Conservation (phyloP, 2,888 invertebrate genomes). For the Chymomyza caudatula region DNA sequence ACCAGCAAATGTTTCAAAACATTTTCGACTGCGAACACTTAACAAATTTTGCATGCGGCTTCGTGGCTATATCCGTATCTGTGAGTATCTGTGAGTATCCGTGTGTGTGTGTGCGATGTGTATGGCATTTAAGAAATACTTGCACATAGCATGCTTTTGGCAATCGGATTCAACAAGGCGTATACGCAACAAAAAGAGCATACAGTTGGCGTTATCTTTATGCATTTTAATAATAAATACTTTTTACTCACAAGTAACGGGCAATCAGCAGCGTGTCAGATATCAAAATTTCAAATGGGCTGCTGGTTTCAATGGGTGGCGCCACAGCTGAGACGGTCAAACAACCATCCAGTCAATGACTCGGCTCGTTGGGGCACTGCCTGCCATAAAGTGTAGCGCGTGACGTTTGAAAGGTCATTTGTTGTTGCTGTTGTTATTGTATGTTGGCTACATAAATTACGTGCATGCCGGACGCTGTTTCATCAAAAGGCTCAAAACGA, state of each 20-base stretch:
- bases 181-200: slow-evolving; percentile 24
- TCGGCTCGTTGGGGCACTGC: slow-evolving; percentile 30
- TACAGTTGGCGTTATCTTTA: slow-evolving; percentile 1
- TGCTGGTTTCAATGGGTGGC: not conserved
- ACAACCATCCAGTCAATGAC: slow-evolving; percentile 28
- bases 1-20: not conserved
- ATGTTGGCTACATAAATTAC: not conserved
- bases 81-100: not conserved
- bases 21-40: slow-evolving; percentile 10
- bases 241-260: not conserved
- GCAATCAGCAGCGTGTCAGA: slow-evolving; percentile 24
- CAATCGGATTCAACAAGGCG: slow-evolving; percentile 19
- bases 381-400: slow-evolving; percentile 37
- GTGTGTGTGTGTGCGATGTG: not conserved
- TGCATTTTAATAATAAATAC: slow-evolving; percentile 19
- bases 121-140: not conserved
- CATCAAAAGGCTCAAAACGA: slow-evolving; percentile 39
- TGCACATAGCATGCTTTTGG: not conserved
- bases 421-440: not conserved
- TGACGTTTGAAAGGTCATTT: slow-evolving; percentile 34
- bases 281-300: slow-evolving; percentile 13
- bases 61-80: not conserved
- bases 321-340: not conserved
- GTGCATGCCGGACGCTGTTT: slow-evolving; percentile 12
- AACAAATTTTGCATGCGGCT: slow-evolving; percentile 7